Conservation (phyloP, 2,888 invertebrate genomes). For the Caenorhabditis sp. region DNA sequence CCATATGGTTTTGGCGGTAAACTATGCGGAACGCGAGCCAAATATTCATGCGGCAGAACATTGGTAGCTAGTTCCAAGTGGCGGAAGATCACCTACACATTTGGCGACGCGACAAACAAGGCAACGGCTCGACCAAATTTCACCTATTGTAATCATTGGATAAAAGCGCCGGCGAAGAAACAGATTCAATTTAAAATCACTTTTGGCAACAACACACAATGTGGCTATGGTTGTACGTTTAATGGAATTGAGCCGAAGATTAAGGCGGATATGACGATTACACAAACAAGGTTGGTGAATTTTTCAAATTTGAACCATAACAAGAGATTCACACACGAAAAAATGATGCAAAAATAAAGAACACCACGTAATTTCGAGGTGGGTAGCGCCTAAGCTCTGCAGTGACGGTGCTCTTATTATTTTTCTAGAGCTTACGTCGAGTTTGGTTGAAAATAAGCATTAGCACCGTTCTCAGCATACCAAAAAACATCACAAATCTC, state of each 20-base stretch:
- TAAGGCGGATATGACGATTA: conserved; percentile 21
- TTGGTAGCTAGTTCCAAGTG: conserved; percentile 23
- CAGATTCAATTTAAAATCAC: conserved; percentile 35
- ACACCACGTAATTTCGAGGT: too few species aligned
- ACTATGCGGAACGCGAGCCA: conserved; percentile 33
- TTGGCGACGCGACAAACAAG: conserved; percentile 23
- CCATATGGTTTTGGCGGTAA: conserved; percentile 54
- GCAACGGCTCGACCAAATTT: conserved; percentile 22
- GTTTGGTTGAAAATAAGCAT: too few species aligned
- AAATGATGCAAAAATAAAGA: not conserved
- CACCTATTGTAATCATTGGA: conserved; percentile 31
- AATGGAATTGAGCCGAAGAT: conserved; percentile 46
- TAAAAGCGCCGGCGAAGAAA: conserved; percentile 41
- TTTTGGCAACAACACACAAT: conserved; percentile 34
- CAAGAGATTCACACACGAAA: too few species aligned
- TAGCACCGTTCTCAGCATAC: too few species aligned
- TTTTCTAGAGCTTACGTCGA: too few species aligned
- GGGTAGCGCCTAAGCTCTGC: too few species aligned
- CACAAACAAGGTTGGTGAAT: conserved; percentile 18
- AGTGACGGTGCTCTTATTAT: too few species aligned
- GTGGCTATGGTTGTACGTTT: conserved; percentile 41
- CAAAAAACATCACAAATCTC: too few species aligned
- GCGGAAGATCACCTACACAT: conserved; percentile 16
- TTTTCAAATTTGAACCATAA: not conserved
- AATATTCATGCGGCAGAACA: conserved; percentile 19